phyloP scores from a whole-genome alignment of 1,140 invertebrate genomes.

The Heliconius himera region DNA sequence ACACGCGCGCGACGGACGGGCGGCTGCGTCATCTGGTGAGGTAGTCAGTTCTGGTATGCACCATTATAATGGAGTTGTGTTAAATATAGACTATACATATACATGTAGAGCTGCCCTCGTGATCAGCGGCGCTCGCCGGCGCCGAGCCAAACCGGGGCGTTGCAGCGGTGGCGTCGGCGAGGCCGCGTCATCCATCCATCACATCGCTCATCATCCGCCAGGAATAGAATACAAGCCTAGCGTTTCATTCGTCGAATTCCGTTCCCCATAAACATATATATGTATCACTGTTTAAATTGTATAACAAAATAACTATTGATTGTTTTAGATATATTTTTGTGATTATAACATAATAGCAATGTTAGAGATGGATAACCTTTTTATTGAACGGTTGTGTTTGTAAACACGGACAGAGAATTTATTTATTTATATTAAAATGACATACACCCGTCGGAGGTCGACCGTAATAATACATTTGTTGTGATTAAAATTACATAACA shows the following conservation, averaged over 20 bases:
- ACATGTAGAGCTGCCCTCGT: conserved; percentile 53
- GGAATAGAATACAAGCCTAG: conserved; percentile 68
- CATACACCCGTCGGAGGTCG: conserved; percentile 36
- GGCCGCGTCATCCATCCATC: conserved; percentile 77
- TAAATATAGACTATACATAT: conserved; percentile 58
- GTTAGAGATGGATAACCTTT: conserved; percentile 56
- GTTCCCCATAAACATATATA: conserved; percentile 67
- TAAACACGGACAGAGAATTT: conserved; percentile 54
- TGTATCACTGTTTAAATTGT: conserved; percentile 38
- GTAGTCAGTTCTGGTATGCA: conserved; percentile 55
- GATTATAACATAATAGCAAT: conserved; percentile 46
- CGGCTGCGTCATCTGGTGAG: conserved; percentile 60
- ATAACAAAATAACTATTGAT: conserved; percentile 18
- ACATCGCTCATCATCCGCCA: conserved; percentile 71
- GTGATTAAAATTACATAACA: conserved; percentile 35
- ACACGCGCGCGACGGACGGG: conserved; percentile 44
- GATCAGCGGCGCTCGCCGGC: conserved; percentile 57
- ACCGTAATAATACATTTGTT: conserved; percentile 29
- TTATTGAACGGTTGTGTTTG: conserved; percentile 65
- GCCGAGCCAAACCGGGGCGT: conserved; percentile 61
- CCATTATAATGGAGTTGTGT: conserved; percentile 56
- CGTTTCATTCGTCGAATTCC: conserved; percentile 74
- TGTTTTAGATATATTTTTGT: conserved; percentile 35
- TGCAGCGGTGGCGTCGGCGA: conserved; percentile 59
- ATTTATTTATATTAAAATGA: conserved; percentile 40